Evolutionary conservation across 2,113 vertebrate genomes (phyloP).

Genomic region (Dasyprocta punctata): DNA sequence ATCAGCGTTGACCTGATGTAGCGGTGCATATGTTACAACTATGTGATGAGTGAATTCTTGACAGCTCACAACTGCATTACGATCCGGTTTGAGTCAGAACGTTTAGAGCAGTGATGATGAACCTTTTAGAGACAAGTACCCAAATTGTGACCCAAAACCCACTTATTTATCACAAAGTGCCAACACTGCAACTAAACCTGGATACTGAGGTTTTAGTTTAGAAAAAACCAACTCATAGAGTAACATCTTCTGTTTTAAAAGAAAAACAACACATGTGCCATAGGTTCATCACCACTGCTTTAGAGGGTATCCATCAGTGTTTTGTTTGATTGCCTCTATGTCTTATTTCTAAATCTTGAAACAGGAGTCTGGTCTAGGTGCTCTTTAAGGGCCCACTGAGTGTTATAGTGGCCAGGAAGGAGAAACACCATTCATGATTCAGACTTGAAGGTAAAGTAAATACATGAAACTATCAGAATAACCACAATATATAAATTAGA

Average conservation of each 20-base stretch:
- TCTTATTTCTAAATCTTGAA: background rate
- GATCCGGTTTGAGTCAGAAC: background rate
- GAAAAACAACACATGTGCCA: background rate
- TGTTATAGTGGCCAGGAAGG: background rate
- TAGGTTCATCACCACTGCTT: background rate
- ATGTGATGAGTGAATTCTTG: constrained; percentile 9
- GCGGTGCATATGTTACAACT: background rate
- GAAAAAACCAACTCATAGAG: background rate
- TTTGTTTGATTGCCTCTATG: background rate
- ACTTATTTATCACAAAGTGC: too few species aligned
- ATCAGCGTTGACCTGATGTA: background rate
- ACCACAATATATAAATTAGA: background rate
- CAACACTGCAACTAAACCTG: background rate
- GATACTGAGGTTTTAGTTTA: background rate
- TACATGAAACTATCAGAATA: constrained; percentile 9
- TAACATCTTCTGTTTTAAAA: background rate
- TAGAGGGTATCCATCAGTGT: background rate
- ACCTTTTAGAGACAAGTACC: background rate
- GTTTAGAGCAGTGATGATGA: background rate
- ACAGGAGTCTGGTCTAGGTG: background rate
- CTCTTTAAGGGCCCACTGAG: background rate
- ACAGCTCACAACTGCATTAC: background rate
- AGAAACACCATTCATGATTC: constrained; percentile 12
- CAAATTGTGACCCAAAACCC: background rate
- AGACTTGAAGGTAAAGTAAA: background rate